Conservation (phyloP, 2,888 invertebrate genomes). For the Pemphredon lugubris region DNA sequence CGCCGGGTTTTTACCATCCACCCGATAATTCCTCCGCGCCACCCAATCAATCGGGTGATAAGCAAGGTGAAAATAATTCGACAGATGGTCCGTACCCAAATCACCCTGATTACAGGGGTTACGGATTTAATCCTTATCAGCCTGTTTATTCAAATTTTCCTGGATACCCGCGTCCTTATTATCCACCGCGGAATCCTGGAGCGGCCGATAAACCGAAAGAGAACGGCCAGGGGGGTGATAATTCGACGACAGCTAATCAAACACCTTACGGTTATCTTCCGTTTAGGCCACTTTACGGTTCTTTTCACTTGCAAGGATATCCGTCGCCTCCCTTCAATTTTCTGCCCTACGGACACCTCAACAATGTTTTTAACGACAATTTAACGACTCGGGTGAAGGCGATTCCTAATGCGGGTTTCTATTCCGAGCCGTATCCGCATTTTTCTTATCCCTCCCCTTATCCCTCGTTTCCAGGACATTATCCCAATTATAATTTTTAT, state of each 20-base stretch:
- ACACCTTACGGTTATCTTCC: constrained; percentile 32
- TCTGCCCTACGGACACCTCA: constrained; percentile 29
- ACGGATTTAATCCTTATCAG: constrained; percentile 10
- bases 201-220: constrained; percentile 4
- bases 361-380: constrained; percentile 10
- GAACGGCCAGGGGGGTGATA: constrained; percentile 14
- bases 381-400: constrained; percentile 1
- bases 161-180: neutral
- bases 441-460: neutral
- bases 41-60: neutral
- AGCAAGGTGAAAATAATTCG: neutral
- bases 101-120: neutral
- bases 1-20: constrained; percentile 5
- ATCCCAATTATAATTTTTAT: constrained; percentile 10
- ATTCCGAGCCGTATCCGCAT: neutral
- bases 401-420: neutral
- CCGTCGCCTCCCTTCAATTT: constrained; percentile 19
- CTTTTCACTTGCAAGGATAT: constrained; percentile 20
- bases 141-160: constrained; percentile 16
- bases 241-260: constrained; percentile 8
- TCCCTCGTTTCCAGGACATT: constrained; percentile 4
- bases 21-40: constrained; percentile 1
- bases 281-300: constrained; percentile 32
- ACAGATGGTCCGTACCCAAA: neutral
- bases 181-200: constrained; percentile 2